phyloP scores from a whole-genome alignment of 2,113 vertebrate genomes.

The Dipodomys merriami region DNA sequence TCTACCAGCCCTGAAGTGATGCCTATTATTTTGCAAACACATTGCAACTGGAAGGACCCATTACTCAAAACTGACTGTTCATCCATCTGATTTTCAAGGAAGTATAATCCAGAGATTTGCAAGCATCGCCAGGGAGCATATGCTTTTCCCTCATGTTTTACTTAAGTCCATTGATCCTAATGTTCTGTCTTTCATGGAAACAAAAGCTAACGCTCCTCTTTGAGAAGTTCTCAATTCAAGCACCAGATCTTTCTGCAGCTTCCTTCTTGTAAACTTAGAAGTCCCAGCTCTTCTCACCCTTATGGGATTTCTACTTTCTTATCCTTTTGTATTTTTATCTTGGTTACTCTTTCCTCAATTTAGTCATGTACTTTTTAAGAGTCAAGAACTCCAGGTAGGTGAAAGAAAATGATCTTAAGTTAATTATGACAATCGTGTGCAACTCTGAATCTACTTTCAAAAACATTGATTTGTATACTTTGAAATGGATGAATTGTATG shows the following conservation, averaged over 20 bases:
- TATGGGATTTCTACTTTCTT: slow-evolving; percentile 3
- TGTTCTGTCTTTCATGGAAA: slow-evolving; percentile 61
- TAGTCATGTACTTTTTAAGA: slow-evolving; percentile 44
- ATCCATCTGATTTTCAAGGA: slow-evolving; percentile 36
- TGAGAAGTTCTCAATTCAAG: slow-evolving; percentile 18
- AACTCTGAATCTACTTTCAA: slow-evolving; percentile 52
- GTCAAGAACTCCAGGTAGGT: slow-evolving; percentile 50
- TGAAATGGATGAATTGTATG: slow-evolving; percentile 53
- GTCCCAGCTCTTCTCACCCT: not conserved
- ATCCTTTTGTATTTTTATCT: not conserved
- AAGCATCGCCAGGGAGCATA: slow-evolving; percentile 37
- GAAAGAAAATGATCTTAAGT: slow-evolving; percentile 34
- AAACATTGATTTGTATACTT: slow-evolving; percentile 19
- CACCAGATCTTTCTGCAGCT: not conserved
- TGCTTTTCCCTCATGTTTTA: slow-evolving; percentile 45
- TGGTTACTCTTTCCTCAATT: slow-evolving; percentile 25
- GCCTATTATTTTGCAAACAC: slow-evolving; percentile 13
- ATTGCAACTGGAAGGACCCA: not conserved
- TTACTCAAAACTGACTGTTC: not conserved
- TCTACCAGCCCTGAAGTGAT: not conserved
- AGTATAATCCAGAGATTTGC: slow-evolving; percentile 9
- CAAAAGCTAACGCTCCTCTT: slow-evolving; percentile 11
- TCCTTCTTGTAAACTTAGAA: not conserved
- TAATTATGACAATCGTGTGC: slow-evolving; percentile 31
- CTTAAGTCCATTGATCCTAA: not conserved